Evolutionary conservation across 2,888 invertebrate species (phyloP), one percentile per base, ranked within the genome.

Genomic region (Patella pellucida): DNA sequence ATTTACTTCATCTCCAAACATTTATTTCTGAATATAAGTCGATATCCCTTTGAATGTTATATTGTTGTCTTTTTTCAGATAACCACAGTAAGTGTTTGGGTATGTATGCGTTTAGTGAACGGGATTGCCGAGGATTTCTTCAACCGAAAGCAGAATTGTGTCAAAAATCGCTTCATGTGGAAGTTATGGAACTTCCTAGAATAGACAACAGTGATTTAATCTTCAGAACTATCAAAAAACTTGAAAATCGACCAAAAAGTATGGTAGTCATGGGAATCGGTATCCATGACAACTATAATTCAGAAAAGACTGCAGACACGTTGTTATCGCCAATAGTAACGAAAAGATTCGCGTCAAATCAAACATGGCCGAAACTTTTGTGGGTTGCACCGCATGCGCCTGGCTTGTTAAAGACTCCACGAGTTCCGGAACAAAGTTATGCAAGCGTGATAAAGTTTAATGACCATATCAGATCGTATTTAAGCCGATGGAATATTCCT

Each of bases 331-430:
- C 75, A 1, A 23, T 78, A 54, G n/a, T 78, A 27, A 68, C 41
- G 14, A 16, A 73, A 16, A 7, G 50, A 23, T 54, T 67, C 2
- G 71, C 69, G 15, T 52, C 16, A 11, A 74, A 41, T 50, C 31
- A 72, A 50, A 12, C 51, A 7, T 76, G 74, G 74, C 80, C 80
- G 11, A 73, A 54, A 50, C n/a, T 76, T n/a, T 52, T 80, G 9
- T 80, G 80, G 80, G 68, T 75, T 15, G 50, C 74, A 41, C 69
- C 73, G 7, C 78, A 78, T 56, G 76, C 80, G 12, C 78, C 78
- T 27, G 80, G 80, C 5, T 67, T 80, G 27, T 41, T 80, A 68
- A 80, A 77, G 31, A 74, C 80, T 12, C 79, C 79, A 9, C 68
- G 75, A 12, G 23, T 76, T 23, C 54, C 62, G 19, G 54, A 52